Conservation (phyloP, 37 sponge, comb jelly and placozoan species). For the Diacarnus erythraeanus region DNA sequence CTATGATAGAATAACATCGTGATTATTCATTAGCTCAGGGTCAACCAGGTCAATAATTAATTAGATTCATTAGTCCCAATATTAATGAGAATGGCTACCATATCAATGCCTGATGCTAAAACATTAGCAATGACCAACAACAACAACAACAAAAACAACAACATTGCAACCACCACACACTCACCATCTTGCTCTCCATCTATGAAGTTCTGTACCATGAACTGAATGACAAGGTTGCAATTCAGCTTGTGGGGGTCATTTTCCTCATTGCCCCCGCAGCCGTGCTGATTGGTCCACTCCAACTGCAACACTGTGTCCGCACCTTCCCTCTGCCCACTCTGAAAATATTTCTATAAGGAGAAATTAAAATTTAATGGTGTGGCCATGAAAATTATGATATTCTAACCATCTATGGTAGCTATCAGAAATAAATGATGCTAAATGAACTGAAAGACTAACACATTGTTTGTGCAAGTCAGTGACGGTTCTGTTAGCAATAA, state of each 20-base stretch:
- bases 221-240: conserved; percentile 98
- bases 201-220: conserved; percentile 78
- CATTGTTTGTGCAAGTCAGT: too few species aligned
- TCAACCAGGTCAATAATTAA: too few species aligned
- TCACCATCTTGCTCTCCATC: conserved; percentile 26
- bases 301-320: conserved; percentile 42
- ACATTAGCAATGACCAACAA: background rate
- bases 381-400: too few species aligned
- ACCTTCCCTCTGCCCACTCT: conserved; percentile 54
- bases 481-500: too few species aligned
- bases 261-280: conserved; percentile 94
- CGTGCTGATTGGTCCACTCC: conserved; percentile 99
- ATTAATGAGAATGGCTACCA: too few species aligned
- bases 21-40: too few species aligned
- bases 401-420: too few species aligned
- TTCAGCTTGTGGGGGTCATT: conserved; percentile 95
- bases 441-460: too few species aligned
- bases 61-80: too few species aligned
- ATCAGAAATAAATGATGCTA: too few species aligned
- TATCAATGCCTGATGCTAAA: too few species aligned
- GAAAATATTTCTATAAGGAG: conserved; percentile 81
- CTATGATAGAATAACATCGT: background rate
- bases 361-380: background rate
- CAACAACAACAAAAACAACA: background rate
- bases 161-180: background rate